A percentile compares a stretch with the other conserved stretches of the same genome.
Conservation (phyloP, 2,113 vertebrate species). For the Pygathrix nemaeus region DNA sequence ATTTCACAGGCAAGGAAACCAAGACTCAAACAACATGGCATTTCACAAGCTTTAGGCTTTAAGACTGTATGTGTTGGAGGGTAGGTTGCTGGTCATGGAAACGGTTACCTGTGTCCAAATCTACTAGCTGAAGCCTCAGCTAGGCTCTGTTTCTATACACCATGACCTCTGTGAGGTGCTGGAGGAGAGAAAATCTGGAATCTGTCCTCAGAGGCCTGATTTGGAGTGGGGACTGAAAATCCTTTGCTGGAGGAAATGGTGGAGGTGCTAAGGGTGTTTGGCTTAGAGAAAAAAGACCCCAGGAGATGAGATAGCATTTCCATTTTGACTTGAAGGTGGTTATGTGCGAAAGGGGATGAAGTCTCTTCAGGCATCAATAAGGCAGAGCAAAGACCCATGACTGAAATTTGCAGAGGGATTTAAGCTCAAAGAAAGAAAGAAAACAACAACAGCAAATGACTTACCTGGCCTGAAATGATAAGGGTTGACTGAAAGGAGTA, state of each 20-base stretch:
- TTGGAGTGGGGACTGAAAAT: not conserved
- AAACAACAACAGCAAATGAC: too few species aligned
- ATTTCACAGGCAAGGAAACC: not conserved
- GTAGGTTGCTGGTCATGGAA: not conserved
- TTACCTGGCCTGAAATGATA: not conserved
- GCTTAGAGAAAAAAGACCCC: not conserved
- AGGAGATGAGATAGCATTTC: not conserved
- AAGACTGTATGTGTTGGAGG: not conserved
- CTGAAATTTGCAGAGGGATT: not conserved
- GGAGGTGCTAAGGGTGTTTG: not conserved
- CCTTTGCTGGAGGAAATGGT: not conserved
- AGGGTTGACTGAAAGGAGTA: not conserved
- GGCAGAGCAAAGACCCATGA: not conserved
- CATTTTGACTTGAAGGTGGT: not conserved
- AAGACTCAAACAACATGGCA: not conserved
- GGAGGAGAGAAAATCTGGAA: not conserved
- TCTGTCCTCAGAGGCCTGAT: not conserved
- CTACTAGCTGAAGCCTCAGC: not conserved
- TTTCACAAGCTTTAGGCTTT: not conserved
- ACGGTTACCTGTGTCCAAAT: fast-evolving
- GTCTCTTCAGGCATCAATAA: not conserved
- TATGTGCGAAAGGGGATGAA: not conserved
- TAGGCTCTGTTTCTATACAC: not conserved
- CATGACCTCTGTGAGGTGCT: not conserved
- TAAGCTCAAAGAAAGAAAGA: not conserved